Conservation (phyloP, 2,113 vertebrate species). For the Neopipo cinnamomea region DNA sequence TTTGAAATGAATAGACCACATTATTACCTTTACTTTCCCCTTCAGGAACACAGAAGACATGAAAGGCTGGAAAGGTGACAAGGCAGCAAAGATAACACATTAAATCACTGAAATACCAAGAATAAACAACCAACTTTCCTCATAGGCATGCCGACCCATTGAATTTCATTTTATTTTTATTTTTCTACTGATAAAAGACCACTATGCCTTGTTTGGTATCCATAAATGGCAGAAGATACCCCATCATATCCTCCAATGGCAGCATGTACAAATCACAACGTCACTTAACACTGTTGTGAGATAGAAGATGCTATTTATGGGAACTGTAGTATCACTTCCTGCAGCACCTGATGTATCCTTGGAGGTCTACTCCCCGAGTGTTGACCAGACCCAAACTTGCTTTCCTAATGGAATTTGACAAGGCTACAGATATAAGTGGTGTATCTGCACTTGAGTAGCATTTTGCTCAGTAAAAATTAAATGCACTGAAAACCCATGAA, state of each 20-base stretch:
- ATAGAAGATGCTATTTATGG: background rate
- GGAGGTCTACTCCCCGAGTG: background rate
- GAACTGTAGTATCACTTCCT: background rate
- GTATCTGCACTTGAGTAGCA: background rate
- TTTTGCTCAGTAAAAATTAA: background rate
- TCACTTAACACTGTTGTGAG: background rate
- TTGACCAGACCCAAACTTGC: background rate
- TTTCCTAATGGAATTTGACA: background rate
- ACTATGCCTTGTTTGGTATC: background rate
- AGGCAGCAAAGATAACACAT: background rate
- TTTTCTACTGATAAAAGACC: background rate
- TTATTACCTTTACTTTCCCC: background rate
- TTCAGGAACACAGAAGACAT: background rate
- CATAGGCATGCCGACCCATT: background rate
- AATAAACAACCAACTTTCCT: constrained; percentile 1
- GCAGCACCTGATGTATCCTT: background rate
- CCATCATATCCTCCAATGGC: background rate
- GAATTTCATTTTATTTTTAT: background rate
- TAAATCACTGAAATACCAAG: background rate
- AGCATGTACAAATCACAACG: background rate
- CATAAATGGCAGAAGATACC: background rate
- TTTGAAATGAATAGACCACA: background rate
- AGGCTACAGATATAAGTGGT: background rate
- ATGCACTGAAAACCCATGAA: background rate
- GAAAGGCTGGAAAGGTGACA: background rate